Evolutionary conservation across 2,797 vertebrate species (phyloP).

Genomic region (Cynodonichthys magdalenae): DNA sequence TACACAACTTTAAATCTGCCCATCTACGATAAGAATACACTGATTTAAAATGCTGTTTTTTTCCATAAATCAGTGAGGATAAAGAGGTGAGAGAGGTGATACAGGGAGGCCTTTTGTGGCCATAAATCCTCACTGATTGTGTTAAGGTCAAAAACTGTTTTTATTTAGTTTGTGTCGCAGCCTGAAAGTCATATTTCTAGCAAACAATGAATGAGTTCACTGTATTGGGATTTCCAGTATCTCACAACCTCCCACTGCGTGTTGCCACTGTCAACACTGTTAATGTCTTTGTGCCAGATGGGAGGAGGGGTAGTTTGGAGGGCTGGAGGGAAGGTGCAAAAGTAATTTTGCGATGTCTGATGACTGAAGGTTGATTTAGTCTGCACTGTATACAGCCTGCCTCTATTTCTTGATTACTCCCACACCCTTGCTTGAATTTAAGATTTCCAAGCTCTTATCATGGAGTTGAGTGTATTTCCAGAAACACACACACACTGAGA

Average conservation of each 20-base stretch:
- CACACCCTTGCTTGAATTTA: constrained; percentile 30
- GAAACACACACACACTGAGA: constrained; percentile 20
- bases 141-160: constrained; percentile 10
- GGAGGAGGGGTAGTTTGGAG: constrained; percentile 10
- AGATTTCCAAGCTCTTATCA: constrained; percentile 32
- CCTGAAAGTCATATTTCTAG: constrained; percentile 17
- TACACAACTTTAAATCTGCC: constrained; percentile 38
- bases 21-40: constrained; percentile 23
- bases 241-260: constrained; percentile 51
- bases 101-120: constrained; percentile 12
- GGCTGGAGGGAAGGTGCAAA: constrained; percentile 66
- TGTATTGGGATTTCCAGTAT: constrained; percentile 43
- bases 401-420: constrained; percentile 32
- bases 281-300: constrained; percentile 56
- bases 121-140: constrained; percentile 20
- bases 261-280: constrained; percentile 74
- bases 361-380: constrained; percentile 54
- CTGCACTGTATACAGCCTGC: constrained; percentile 37
- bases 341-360: constrained; percentile 56
- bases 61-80: constrained; percentile 24
- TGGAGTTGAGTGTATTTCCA: constrained; percentile 35
- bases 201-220: constrained; percentile 34
- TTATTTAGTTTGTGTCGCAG: constrained; percentile 10
- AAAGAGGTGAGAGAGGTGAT: constrained; percentile 23
- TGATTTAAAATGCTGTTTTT: constrained; percentile 22